A percentile compares a stretch with the other conserved stretches of the same genome.
Evolutionary conservation across 2,113 vertebrate genomes (phyloP).

Genomic region (Entosphenus tridentatus): DNA sequence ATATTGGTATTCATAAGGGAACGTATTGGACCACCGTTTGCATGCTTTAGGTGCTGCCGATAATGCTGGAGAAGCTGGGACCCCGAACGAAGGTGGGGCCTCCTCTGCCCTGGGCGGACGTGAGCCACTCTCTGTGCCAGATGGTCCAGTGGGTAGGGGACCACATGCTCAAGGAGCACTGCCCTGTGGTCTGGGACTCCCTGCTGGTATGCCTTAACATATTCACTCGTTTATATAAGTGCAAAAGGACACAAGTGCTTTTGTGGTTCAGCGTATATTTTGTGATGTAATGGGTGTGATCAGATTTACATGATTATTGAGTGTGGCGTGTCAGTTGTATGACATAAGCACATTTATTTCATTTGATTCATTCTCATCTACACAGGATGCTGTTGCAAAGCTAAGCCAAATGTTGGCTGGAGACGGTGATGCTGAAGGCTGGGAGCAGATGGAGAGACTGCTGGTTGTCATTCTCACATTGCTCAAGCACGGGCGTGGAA

Average conservation of each 20-base stretch:
- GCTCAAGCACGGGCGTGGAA: slow-evolving; percentile 35
- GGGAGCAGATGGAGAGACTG: slow-evolving; percentile 50
- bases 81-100: slow-evolving; percentile 26
- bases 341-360: too few species aligned
- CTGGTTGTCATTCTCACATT: slow-evolving; percentile 43
- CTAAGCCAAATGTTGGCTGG: slow-evolving; percentile 21
- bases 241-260: too few species aligned
- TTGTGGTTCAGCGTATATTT: too few species aligned
- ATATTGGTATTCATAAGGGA: too few species aligned
- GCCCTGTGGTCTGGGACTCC: slow-evolving; percentile 45
- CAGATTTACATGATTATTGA: too few species aligned
- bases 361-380: slow-evolving; percentile 4
- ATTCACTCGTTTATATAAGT: background rate
- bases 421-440: slow-evolving; percentile 15
- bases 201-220: slow-evolving; percentile 30
- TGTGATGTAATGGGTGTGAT: too few species aligned
- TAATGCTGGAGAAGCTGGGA: slow-evolving; percentile 50
- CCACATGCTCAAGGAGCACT: slow-evolving; percentile 43
- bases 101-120: slow-evolving; percentile 35
- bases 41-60: slow-evolving; percentile 31
- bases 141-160: slow-evolving; percentile 36
- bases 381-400: slow-evolving; percentile 23
- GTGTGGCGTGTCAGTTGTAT: too few species aligned
- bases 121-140: slow-evolving; percentile 43
- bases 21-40: too few species aligned